Evolutionary conservation across 2,888 invertebrate species (phyloP).

Genomic region (Acanthoscelides obtectus): DNA sequence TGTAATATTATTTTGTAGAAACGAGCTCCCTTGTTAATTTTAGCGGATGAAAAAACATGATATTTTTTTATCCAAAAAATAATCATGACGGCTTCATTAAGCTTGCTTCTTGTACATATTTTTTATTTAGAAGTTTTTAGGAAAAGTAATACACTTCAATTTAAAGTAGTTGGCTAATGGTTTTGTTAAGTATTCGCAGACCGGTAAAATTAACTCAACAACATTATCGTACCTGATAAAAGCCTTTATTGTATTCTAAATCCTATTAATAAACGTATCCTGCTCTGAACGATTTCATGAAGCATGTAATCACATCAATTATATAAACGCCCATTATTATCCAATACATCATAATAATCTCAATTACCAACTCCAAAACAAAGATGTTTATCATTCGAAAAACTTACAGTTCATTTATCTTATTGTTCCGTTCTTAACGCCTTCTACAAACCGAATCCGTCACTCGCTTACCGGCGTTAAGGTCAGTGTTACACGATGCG

Average conservation of each 20-base stretch:
- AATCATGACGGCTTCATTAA: too few relatives aligned
- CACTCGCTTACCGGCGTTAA: neutral
- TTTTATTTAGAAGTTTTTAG: too few relatives aligned
- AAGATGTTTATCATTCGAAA: neutral
- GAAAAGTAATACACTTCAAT: too few relatives aligned
- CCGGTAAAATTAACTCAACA: too few relatives aligned
- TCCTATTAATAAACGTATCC: neutral
- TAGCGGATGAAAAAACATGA: too few relatives aligned
- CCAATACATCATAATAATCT: neutral
- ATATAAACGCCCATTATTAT: neutral
- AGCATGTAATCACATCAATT: neutral
- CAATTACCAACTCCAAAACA: neutral
- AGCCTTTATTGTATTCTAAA: neutral
- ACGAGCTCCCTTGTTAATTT: too few relatives aligned
- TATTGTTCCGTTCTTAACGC: neutral
- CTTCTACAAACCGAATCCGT: neutral
- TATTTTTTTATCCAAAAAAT: too few relatives aligned
- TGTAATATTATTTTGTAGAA: too few relatives aligned
- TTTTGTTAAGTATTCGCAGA: too few relatives aligned
- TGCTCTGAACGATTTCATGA: neutral
- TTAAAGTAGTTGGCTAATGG: too few relatives aligned
- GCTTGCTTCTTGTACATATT: too few relatives aligned
- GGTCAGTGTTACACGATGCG: neutral
- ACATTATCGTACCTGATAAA: too few relatives aligned
- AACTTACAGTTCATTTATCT: neutral